Evolutionary conservation across 2,888 invertebrate genomes (phyloP).

Genomic region (Sympetrum striolatum): DNA sequence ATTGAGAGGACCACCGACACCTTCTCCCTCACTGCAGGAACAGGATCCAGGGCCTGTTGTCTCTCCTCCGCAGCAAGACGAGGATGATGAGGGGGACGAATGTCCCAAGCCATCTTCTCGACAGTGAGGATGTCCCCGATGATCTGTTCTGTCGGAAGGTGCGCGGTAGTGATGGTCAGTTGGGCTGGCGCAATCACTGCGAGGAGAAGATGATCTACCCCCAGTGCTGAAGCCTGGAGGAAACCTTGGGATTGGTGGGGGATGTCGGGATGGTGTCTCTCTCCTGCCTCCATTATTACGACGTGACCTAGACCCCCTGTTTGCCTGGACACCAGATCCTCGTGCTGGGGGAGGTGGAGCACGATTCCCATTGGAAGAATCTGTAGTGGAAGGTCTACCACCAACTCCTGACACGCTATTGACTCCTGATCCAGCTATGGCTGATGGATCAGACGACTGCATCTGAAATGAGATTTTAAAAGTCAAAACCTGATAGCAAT

Average conservation of each 20-base stretch:
- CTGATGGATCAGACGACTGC: constrained; percentile 35
- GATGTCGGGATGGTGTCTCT: constrained; percentile 4
- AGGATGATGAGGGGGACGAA: constrained; percentile 15
- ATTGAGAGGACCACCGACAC: neutral
- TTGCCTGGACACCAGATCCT: neutral
- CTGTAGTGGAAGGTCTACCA: neutral
- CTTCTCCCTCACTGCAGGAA: constrained; percentile 24
- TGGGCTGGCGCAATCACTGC: constrained; percentile 19
- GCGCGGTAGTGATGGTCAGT: constrained; percentile 21
- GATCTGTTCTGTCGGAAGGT: neutral
- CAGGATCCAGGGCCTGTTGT: constrained; percentile 26
- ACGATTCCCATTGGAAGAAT: constrained; percentile 2
- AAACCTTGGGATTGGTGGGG: constrained; percentile 12
- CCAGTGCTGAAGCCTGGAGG: constrained; percentile 22
- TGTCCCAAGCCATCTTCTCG: constrained; percentile 25
- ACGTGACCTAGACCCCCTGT: neutral
- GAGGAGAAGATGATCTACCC: neutral
- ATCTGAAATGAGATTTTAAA: neutral
- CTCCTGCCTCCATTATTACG: constrained; percentile 4
- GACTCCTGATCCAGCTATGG: neutral
- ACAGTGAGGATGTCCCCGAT: neutral
- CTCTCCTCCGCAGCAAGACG: constrained; percentile 27
- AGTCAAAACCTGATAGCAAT: neutral
- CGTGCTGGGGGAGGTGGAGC: constrained; percentile 4
- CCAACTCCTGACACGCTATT: neutral